These are phyloP conservation scores for Proales similis DNA, from an alignment of 1,140 invertebrate species.

Conservation along the genomic window DNA sequence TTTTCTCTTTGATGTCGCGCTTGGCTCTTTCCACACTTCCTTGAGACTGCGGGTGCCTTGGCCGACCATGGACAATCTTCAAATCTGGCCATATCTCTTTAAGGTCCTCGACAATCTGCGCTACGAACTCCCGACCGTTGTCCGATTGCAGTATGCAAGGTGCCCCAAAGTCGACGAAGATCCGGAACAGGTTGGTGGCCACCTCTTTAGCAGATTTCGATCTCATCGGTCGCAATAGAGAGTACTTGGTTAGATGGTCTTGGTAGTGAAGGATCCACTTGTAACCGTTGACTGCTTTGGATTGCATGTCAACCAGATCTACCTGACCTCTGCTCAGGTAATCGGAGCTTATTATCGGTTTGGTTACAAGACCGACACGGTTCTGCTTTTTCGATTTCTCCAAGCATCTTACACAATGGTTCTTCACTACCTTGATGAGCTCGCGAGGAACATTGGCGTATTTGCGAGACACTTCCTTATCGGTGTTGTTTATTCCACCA, in stretches of 20 bases:
- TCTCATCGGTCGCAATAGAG: constrained; percentile 1
- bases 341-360: constrained; percentile 17
- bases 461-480: background rate
- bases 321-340: constrained; percentile 37
- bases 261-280: constrained; percentile 37
- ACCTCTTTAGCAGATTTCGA: constrained; percentile 14
- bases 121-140: constrained; percentile 46
- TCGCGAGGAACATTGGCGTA: constrained; percentile 36
- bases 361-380: constrained; percentile 1
- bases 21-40: constrained; percentile 41
- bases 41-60: constrained; percentile 41
- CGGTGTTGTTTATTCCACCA: constrained; percentile 10
- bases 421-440: constrained; percentile 15
- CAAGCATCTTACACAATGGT: constrained; percentile 15
- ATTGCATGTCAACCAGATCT: constrained; percentile 38
- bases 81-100: constrained; percentile 38
- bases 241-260: constrained; percentile 38
- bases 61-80: constrained; percentile 41
- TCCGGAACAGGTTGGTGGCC: too few species aligned
- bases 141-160: constrained; percentile 49
- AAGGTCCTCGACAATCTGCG: background rate
- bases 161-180: constrained; percentile 46
- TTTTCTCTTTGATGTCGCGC: constrained; percentile 39
- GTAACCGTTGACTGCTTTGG: constrained; percentile 13
- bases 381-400: constrained; percentile 36